Evolutionary conservation across 2,888 invertebrate genomes (phyloP).

Genomic region (Callyntrura sp.): DNA sequence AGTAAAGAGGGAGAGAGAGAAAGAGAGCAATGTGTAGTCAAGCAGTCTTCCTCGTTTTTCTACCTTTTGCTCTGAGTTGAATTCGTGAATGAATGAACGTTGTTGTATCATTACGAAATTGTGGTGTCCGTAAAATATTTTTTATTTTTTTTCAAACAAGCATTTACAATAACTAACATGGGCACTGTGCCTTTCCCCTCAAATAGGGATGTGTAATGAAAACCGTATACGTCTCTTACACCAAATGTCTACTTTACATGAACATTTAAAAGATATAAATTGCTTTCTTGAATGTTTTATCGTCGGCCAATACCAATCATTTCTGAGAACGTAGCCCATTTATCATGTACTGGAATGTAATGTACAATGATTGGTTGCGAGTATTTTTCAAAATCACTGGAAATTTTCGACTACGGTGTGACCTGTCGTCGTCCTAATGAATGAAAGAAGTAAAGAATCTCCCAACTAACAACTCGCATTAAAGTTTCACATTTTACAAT

Average conservation of each 20-base stretch:
- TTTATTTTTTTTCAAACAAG: no score
- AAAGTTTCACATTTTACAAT: no score
- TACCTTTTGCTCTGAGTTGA: background rate
- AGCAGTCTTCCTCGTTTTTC: slow-evolving; percentile 79
- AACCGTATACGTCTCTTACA: background rate
- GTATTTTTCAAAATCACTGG: no score
- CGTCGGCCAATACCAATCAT: background rate
- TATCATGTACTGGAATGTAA: background rate
- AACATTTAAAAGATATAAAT: background rate
- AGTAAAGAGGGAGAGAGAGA: slow-evolving; percentile 25
- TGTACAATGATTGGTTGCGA: no score
- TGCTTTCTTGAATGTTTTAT: background rate
- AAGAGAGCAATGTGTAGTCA: slow-evolving; percentile 78
- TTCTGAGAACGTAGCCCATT: background rate
- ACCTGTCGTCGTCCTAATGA: no score
- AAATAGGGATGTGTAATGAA: no score
- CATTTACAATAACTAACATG: background rate
- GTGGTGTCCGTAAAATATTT: slow-evolving; percentile 9
- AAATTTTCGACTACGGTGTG: no score
- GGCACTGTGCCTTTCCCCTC: background rate
- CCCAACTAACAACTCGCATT: no score
- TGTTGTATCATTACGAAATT: slow-evolving; percentile 48
- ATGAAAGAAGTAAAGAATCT: no score
- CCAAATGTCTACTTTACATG: background rate
- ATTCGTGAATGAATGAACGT: slow-evolving; percentile 40